Percentiles rank a stretch among this genome's conserved stretches.
These are phyloP conservation scores for Nomada flava DNA, from an alignment of 2,888 invertebrate genomes.

Conservation along the genomic window DNA sequence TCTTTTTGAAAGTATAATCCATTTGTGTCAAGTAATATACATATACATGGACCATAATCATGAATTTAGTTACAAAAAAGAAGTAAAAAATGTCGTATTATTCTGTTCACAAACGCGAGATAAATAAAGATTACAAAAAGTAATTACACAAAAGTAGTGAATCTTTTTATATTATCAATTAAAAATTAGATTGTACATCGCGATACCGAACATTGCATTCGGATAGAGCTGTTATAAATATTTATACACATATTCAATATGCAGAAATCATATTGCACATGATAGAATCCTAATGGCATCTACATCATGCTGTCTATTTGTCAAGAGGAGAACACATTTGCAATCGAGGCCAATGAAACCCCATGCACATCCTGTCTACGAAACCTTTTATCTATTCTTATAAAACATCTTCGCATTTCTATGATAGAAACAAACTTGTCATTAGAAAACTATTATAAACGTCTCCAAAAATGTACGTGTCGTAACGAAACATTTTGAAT, in stretches of 20 bases:
- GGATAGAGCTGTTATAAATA: constrained; percentile 21
- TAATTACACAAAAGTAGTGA: neutral
- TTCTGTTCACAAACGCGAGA: no score
- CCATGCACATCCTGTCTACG: neutral
- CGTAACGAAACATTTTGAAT: neutral
- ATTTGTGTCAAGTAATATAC: no score
- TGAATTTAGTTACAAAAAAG: no score
- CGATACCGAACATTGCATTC: neutral
- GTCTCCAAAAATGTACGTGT: neutral
- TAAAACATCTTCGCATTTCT: neutral
- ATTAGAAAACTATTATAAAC: neutral
- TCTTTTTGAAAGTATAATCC: no score
- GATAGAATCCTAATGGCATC: constrained; percentile 27
- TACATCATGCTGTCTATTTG: constrained; percentile 23
- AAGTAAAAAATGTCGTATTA: no score
- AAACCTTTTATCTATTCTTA: neutral
- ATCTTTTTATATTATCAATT: neutral
- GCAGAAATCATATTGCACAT: constrained; percentile 12
- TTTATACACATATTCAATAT: constrained; percentile 20
- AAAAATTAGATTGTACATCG: neutral
- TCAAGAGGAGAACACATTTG: constrained; percentile 14
- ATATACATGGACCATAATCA: no score
- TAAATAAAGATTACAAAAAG: neutral
- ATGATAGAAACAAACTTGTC: neutral
- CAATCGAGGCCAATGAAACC: constrained; percentile 10